Conservation (phyloP, 2,113 vertebrate genomes). For the Sialia sialis region DNA sequence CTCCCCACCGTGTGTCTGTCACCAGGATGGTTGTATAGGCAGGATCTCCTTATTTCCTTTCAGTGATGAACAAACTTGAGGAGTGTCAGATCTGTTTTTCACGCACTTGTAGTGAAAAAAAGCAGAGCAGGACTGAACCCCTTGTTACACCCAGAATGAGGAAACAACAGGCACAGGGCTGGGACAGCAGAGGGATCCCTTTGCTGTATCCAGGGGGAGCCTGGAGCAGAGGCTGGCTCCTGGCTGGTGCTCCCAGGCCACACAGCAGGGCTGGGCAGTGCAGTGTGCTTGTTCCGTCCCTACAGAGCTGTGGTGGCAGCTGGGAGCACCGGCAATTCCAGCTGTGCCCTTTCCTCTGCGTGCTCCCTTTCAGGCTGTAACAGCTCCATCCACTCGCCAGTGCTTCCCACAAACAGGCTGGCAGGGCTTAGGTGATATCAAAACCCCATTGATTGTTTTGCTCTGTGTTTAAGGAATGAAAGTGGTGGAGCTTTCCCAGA, state of each 20-base stretch:
- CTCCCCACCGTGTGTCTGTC: slow-evolving; percentile 50
- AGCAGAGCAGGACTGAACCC: slow-evolving; percentile 17
- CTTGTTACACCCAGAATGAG: neutral
- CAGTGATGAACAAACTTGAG: slow-evolving; percentile 42
- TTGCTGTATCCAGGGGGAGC: fast-evolving
- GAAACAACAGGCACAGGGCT: neutral
- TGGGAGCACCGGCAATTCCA: neutral
- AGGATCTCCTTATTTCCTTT: slow-evolving; percentile 64
- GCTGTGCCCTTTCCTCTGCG: fast-evolving
- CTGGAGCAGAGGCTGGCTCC: neutral
- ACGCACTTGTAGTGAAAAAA: slow-evolving; percentile 41
- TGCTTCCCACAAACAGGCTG: neutral
- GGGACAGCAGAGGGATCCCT: neutral
- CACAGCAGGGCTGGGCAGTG: neutral
- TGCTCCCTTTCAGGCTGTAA: neutral
- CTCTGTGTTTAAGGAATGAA: slow-evolving; percentile 64
- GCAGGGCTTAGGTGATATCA: slow-evolving; percentile 22
- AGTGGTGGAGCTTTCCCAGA: slow-evolving; percentile 38
- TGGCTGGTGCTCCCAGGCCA: neutral
- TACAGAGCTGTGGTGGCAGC: fast-evolving
- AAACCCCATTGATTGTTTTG: slow-evolving; percentile 65
- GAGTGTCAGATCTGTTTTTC: slow-evolving; percentile 61
- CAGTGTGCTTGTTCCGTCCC: fast-evolving
- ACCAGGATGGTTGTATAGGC: slow-evolving; percentile 45
- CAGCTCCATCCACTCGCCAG: neutral